A percentile compares a stretch with the other conserved stretches of the same genome.
Conservation (phyloP, 2,888 invertebrate species). For the Thereva unica region DNA sequence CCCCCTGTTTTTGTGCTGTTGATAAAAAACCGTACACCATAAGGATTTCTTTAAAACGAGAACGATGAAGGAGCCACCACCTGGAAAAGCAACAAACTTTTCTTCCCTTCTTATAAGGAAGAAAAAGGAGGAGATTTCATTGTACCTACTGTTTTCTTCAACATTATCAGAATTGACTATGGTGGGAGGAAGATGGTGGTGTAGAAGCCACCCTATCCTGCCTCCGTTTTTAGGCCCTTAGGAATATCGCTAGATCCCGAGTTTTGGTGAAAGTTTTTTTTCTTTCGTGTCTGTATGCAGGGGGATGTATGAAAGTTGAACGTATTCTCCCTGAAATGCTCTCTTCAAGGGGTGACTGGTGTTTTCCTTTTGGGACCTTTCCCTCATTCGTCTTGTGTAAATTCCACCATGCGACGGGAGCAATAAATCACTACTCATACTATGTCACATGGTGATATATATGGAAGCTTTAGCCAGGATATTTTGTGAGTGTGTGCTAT, state of each 20-base stretch:
- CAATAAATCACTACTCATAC: constrained; percentile 58
- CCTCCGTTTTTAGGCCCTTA: constrained; percentile 15
- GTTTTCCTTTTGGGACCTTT: constrained; percentile 43
- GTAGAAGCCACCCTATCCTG: constrained; percentile 2
- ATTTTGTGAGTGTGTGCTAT: neutral
- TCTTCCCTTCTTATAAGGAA: neutral
- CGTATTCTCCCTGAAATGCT: constrained; percentile 14
- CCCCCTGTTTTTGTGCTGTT: too few species aligned
- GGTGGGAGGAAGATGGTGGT: neutral
- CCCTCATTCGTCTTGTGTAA: constrained; percentile 48
- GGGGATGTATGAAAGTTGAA: too few species aligned
- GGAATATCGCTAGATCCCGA: constrained; percentile 25
- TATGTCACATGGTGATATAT: constrained; percentile 54
- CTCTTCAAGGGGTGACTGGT: constrained; percentile 34
- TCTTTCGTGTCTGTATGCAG: neutral
- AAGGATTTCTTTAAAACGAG: neutral
- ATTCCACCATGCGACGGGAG: constrained; percentile 51
- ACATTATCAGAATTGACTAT: neutral
- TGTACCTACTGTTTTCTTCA: constrained; percentile 16
- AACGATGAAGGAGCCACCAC: constrained; percentile 3
- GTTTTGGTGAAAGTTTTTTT: constrained; percentile 20
- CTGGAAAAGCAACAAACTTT: constrained; percentile 5
- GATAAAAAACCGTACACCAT: too few species aligned
- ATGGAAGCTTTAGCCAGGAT: neutral
- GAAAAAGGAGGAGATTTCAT: constrained; percentile 6